phyloP scores from a whole-genome alignment of 2,888 invertebrate species.

The Branchellion lobata region DNA sequence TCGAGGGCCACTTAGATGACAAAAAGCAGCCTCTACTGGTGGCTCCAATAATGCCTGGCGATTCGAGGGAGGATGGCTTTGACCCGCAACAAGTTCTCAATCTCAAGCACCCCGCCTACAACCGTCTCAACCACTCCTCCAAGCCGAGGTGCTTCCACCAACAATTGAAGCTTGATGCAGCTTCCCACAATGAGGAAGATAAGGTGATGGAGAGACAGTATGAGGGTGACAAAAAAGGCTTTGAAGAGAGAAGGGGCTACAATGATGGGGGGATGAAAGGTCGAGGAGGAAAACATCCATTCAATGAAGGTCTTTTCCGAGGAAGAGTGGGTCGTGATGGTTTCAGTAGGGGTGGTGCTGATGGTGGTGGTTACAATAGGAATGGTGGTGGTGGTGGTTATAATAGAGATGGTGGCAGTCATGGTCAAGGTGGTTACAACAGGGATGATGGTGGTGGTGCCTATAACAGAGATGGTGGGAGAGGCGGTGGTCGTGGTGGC shows the following conservation, averaged over 20 bases:
- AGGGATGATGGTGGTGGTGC: slow-evolving; percentile 5
- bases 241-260: no score
- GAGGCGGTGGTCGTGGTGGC: neutral
- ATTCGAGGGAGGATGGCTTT: neutral
- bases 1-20: no score
- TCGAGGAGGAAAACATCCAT: neutral
- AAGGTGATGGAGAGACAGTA: no score
- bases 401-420: neutral
- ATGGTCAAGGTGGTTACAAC: neutral
- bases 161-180: neutral
- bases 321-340: neutral
- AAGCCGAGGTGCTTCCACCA: neutral
- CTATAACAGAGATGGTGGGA: neutral
- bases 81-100: neutral
- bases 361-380: neutral
- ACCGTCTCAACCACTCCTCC: neutral
- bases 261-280: neutral
- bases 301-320: neutral
- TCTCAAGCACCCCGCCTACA: neutral
- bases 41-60: neutral
- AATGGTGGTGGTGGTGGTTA: neutral
- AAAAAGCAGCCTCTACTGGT: neutral
- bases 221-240: no score
- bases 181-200: no score
- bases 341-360: neutral